Evolutionary conservation across 2,888 invertebrate species (phyloP), one percentile per base, ranked within the genome.

Genomic region (Troides helena): DNA sequence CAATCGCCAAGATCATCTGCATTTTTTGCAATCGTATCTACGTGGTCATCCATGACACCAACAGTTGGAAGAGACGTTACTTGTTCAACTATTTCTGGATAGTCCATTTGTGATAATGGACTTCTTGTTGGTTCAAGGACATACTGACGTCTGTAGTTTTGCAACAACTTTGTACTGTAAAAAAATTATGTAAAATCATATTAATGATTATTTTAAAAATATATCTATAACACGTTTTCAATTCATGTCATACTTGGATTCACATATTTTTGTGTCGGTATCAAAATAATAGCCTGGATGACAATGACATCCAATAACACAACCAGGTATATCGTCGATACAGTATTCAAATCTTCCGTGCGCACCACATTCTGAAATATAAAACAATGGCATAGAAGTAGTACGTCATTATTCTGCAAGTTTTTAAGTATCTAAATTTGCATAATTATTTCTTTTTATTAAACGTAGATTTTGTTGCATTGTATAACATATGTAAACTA

Each of bases 231-330:
- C 62, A 58, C 4, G 23, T 23, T 25, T 53, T 50, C 43, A 7
- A 17, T 23, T 23, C 30, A 21, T n/a, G 14, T 18, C 70, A 73
- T 85, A 92, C 92, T 88, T 92, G 6, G 86, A 85, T 80, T 92
- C 92, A 74, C 92, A 92, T 80, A 91, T 87, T 83, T 92, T 92
- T 2, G 86, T 80, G 57, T 88, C 88, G 0, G 90, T 90, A 64
- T 92, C 92, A 70, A 92, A 92, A 74, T 89, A 92, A 74, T 86
- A 91, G 67, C 92, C 92, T 0, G 92, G 92, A 66, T 91, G 88
- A 71, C 92, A 92, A 73, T 92, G 89, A 72, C 92, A 92, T 39
- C 92, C 92, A 36, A 91, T 74, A n/a, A 92, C 83, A 75, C 92
- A 92, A n/a, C 87, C 90, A 2, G 88, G 86, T 64, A 85, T 78